Evolutionary conservation across 2,113 vertebrate species (phyloP).

Genomic region (Megalops atlanticus): DNA sequence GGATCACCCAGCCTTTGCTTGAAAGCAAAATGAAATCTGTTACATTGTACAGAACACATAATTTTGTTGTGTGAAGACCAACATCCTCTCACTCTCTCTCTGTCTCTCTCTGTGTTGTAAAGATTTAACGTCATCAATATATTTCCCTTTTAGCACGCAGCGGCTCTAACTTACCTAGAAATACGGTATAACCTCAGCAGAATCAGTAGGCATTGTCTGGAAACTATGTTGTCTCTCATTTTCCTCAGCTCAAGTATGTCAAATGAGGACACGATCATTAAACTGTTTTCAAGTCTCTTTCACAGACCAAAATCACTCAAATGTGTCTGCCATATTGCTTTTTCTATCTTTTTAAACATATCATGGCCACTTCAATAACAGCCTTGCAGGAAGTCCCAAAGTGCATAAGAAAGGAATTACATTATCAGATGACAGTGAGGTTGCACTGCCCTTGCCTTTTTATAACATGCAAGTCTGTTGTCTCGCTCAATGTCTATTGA

Average conservation of each 20-base stretch:
- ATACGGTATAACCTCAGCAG: not conserved
- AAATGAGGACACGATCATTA: not conserved
- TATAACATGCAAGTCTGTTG: too few species aligned
- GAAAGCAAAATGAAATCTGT: not conserved
- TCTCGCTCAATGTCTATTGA: too few species aligned
- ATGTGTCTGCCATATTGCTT: too few species aligned
- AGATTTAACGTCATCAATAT: not conserved
- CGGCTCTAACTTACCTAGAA: not conserved
- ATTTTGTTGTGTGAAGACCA: not conserved
- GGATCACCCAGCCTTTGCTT: not conserved
- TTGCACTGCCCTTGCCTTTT: too few species aligned
- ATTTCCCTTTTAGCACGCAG: not conserved
- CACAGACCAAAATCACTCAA: not conserved
- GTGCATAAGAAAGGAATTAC: too few species aligned
- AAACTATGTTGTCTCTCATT: not conserved
- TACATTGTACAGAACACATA: not conserved
- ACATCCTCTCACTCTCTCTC: too few species aligned
- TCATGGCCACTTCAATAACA: too few species aligned
- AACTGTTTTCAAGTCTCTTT: not conserved
- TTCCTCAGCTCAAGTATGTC: not conserved
- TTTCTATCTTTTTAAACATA: too few species aligned
- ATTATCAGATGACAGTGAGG: too few species aligned
- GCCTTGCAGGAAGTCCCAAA: too few species aligned
- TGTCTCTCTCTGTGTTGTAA: not conserved
- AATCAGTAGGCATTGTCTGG: not conserved